phyloP scores from a whole-genome alignment of 1,140 invertebrate species.

The Caerostris darwini region DNA sequence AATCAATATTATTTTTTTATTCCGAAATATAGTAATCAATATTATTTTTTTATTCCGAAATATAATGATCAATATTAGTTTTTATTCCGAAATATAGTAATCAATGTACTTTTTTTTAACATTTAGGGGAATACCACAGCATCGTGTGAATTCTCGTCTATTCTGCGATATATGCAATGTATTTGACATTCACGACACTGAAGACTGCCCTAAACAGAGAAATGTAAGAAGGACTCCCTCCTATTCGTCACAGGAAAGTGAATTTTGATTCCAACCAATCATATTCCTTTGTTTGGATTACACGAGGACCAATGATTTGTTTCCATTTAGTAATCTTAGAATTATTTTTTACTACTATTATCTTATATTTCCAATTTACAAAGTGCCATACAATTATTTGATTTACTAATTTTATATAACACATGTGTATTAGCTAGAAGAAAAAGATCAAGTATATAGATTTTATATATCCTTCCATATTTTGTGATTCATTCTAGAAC shows the following conservation, averaged over 20 bases:
- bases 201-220: slow-evolving; percentile 95
- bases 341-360: neutral
- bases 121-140: slow-evolving; percentile 22
- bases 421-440: neutral
- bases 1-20: too few relatives aligned
- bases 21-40: too few relatives aligned
- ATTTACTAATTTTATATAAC: neutral
- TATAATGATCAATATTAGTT: too few relatives aligned
- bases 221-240: slow-evolving; percentile 62
- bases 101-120: too few relatives aligned
- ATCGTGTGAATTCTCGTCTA: slow-evolving; percentile 85
- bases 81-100: too few relatives aligned
- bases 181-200: slow-evolving; percentile 97
- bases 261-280: slow-evolving; percentile 51
- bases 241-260: slow-evolving; percentile 74
- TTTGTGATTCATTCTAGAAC: too few relatives aligned
- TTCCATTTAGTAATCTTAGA: neutral
- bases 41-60: too few relatives aligned
- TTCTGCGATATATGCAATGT: slow-evolving; percentile 99
- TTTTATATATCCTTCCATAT: too few relatives aligned
- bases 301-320: neutral
- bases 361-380: neutral
- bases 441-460: too few relatives aligned
- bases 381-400: neutral
- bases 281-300: neutral